These are phyloP conservation scores for Labia minor DNA, from an alignment of 2,888 invertebrate species.

Conservation along the genomic window DNA sequence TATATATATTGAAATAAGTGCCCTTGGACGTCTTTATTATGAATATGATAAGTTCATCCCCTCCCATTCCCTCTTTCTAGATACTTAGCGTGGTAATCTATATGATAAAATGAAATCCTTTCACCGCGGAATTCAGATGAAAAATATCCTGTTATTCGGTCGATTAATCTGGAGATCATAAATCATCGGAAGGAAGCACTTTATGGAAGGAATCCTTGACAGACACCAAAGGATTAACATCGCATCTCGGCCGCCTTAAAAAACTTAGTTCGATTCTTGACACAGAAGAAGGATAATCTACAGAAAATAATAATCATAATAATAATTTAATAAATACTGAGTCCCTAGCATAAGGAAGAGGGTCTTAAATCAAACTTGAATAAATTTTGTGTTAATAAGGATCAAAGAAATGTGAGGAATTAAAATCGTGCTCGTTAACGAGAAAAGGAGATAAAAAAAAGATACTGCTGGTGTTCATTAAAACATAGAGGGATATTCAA, in stretches of 20 bases:
- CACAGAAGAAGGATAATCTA: not conserved
- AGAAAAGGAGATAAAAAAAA: too few relatives aligned
- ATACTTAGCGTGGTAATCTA: slow-evolving; percentile 6
- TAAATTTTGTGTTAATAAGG: too few relatives aligned
- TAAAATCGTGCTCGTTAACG: too few relatives aligned
- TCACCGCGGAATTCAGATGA: slow-evolving; percentile 2
- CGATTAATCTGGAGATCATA: slow-evolving; percentile 8
- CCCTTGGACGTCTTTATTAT: not conserved
- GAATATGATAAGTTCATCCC: slow-evolving; percentile 13
- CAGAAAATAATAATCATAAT: too few relatives aligned
- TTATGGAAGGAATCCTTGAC: slow-evolving; percentile 2
- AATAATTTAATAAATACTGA: too few relatives aligned
- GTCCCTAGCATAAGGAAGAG: too few relatives aligned
- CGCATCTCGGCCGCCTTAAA: not conserved
- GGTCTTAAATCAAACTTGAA: too few relatives aligned
- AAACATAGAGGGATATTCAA: too few relatives aligned
- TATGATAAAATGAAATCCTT: slow-evolving; percentile 13
- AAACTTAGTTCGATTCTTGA: not conserved
- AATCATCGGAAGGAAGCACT: slow-evolving; percentile 13
- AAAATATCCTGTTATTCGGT: slow-evolving; percentile 13
- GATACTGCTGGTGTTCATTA: too few relatives aligned
- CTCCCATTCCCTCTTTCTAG: not conserved
- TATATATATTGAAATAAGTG: not conserved
- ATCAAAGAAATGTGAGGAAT: too few relatives aligned
- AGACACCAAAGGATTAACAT: slow-evolving; percentile 2